Evolutionary conservation across 1,140 invertebrate genomes (phyloP).

Genomic region (Eulimnadia texana): DNA sequence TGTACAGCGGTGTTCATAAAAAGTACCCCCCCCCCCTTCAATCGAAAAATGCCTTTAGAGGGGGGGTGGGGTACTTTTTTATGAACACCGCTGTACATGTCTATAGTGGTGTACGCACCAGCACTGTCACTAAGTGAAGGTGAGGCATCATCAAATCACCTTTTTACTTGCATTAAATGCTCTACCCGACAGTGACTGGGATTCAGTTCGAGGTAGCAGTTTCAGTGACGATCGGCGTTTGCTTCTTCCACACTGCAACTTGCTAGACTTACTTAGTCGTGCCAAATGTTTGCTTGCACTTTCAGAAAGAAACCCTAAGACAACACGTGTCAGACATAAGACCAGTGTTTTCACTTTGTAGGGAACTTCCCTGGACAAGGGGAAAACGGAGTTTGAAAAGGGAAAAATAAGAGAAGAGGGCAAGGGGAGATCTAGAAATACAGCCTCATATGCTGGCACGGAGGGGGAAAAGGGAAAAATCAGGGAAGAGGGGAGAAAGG

Average conservation of each 20-base stretch:
- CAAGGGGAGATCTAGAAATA: too few species aligned
- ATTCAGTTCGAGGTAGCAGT: conserved; percentile 61
- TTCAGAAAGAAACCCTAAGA: too few species aligned
- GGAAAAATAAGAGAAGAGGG: too few species aligned
- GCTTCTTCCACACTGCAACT: conserved; percentile 85
- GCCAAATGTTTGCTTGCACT: not conserved
- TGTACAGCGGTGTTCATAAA: too few species aligned
- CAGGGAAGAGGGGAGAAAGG: too few species aligned
- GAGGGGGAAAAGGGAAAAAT: too few species aligned
- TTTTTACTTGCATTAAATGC: not conserved
- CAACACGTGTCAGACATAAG: too few species aligned
- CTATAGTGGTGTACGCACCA: conserved; percentile 84
- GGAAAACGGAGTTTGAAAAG: too few species aligned
- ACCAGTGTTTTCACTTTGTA: too few species aligned
- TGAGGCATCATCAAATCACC: not conserved
- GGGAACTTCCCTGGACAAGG: too few species aligned
- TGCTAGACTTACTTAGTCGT: conserved; percentile 59
- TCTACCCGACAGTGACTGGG: conserved; percentile 43
- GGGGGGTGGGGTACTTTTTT: not conserved
- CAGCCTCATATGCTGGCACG: too few species aligned
- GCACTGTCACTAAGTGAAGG: conserved; percentile 71
- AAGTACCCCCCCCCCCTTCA: too few species aligned
- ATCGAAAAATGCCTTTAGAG: not conserved
- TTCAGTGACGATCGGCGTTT: conserved; percentile 69
- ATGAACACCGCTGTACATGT: conserved; percentile 71